Base-by-base conservation (phyloP, 2,888 invertebrate species). In the Ophion obscuratus region DNA sequence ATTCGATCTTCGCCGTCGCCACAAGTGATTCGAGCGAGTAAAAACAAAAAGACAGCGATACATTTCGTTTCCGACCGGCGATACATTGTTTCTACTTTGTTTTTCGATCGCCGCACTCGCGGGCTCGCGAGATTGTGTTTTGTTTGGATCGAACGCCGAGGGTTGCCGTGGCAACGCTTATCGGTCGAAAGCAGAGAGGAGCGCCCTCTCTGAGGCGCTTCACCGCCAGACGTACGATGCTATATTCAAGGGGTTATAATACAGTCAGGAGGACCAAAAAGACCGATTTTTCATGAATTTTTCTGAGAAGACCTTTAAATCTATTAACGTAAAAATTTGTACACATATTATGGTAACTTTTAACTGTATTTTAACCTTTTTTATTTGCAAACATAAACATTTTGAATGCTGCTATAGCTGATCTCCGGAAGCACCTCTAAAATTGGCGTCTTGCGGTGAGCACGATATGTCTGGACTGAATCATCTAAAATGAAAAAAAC, bases 1-100 rank as follows among this genome's bases (percentile, higher is more conserved):
- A 91, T 84, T 66, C 91, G 64, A 57, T 84, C 81, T 27, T 83
- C 67, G 57, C 36, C 27, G 17, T 81, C 81, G 47, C 61, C 47
- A 14, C 36, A 11, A 53, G 68, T 64, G 59, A 67, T 11, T 20
- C 62, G n/a, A 4, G 11, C 24, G n/a, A 77, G 74, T 68, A 73
- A 74, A 77, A 77, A 70, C 20, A 85, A 62, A 70, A 83, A 14
- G 11, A 80, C 20, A 57, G 27, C 71, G 47, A 67, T 53, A 20
- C 17, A 36, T 67, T 61, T 66, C 1, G 7, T 47, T 20, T 76
- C 31, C 10, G 17, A 61, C 7, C 36, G 40, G 36, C 36, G 44
- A 67, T 77, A 2, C 76, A 76, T 67, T 57, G 20, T 76, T 66
- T 76, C 75, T 27, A 24, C 40, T 59, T 75, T 47, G 6, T 20